Evolutionary conservation across 64 coral and sea anemone genomes (phyloP).

Genomic region (Montipora capricornis): DNA sequence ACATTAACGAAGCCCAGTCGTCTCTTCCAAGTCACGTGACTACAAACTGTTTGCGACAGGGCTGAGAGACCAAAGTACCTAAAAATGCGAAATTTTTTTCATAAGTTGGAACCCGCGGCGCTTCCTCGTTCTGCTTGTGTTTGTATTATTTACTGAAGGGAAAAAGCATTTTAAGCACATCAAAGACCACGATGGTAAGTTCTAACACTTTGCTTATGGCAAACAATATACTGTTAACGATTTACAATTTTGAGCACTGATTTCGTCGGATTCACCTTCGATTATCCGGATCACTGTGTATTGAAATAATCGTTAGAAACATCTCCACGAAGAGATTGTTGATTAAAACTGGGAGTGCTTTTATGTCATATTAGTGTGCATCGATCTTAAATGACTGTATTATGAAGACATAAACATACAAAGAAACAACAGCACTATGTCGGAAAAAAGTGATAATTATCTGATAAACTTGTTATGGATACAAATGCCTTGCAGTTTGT

Average conservation of each 20-base stretch:
- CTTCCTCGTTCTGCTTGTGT: neutral
- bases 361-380: neutral
- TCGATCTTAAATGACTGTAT: neutral
- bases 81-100: constrained; percentile 25
- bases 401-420: no score
- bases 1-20: neutral
- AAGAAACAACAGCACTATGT: no score
- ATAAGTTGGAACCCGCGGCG: neutral
- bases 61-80: neutral
- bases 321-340: no score
- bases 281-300: neutral
- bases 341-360: neutral
- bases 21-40: constrained; percentile 11
- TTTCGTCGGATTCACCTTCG: neutral
- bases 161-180: neutral
- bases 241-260: neutral
- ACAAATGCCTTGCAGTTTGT: neutral
- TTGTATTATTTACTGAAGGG: neutral
- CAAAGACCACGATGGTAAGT: constrained; percentile 19
- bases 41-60: neutral
- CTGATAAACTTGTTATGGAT: neutral
- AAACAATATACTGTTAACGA: neutral
- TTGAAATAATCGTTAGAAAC: no score
- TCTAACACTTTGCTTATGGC: neutral
- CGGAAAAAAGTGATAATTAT: neutral